Conservation (phyloP, 2,888 invertebrate species). For the Volucella zonaria region DNA sequence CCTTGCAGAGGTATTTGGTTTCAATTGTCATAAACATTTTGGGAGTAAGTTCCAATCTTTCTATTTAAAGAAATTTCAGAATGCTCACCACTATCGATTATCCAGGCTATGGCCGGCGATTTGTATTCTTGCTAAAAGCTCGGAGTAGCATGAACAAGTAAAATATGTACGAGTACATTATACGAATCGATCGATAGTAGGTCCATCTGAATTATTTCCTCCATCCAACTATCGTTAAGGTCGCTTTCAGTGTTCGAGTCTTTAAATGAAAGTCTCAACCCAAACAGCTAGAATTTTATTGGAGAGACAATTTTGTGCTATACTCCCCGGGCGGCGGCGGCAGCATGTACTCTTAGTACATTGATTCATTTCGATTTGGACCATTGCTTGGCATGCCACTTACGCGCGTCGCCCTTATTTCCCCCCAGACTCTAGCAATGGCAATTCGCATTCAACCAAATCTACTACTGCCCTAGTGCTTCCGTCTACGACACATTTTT, state of each 20-base stretch:
- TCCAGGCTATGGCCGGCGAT: too few relatives aligned
- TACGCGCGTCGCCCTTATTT: slow-evolving; percentile 44
- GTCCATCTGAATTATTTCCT: too few relatives aligned
- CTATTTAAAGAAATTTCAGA: too few relatives aligned
- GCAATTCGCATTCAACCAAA: slow-evolving; percentile 49
- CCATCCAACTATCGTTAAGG: neutral
- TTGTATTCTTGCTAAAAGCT: too few relatives aligned
- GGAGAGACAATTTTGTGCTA: slow-evolving; percentile 4
- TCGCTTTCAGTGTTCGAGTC: neutral
- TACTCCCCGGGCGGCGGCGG: too few relatives aligned
- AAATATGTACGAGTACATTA: too few relatives aligned
- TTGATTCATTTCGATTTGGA: slow-evolving; percentile 72
- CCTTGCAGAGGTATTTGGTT: too few relatives aligned
- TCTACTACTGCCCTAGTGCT: slow-evolving; percentile 51
- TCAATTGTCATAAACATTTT: too few relatives aligned
- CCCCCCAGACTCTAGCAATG: slow-evolving; percentile 37
- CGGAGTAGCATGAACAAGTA: too few relatives aligned
- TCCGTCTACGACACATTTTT: slow-evolving; percentile 7
- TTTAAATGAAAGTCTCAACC: slow-evolving; percentile 16
- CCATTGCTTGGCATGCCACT: slow-evolving; percentile 72
- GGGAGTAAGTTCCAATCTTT: too few relatives aligned
- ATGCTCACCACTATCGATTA: too few relatives aligned
- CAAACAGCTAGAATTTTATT: slow-evolving; percentile 37
- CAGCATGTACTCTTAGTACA: slow-evolving; percentile 17
- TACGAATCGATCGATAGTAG: too few relatives aligned